Evolutionary conservation across 2,888 invertebrate genomes (phyloP), one percentile per base, ranked within the genome.

Genomic region (Phaonia tiefii): DNA sequence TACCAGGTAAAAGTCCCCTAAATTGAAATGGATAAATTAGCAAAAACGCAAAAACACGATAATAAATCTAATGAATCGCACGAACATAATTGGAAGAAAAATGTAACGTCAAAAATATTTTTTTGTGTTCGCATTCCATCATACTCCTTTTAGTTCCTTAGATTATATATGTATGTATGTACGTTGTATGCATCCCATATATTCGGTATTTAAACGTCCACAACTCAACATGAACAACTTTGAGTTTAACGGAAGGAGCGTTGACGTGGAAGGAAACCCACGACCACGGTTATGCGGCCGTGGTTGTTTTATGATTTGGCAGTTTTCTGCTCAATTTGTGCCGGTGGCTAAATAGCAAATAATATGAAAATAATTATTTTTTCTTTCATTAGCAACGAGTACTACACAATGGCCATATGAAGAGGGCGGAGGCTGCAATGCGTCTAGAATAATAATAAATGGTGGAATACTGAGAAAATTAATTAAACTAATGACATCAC

Each of bases 291-390:
- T 65, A 79, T 54, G 42, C 44, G 22, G 74, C 74, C 46, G 70
- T 63, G 42, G 66, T 60, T 69, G 44, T 58, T 85, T 84, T 83
- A 86, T 88, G 87, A 88, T 88, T 88, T 87, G 88, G 86, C 87
- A 88, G 88, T 88, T 80, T 88, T 88, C 88, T 86, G 88, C 88
- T 88, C 88, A 88, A 88, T 88, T 88, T 88, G 87, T 85, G 88
- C 86, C 85, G 80, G 84, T 85, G 85, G 86, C 87, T 86, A 87
- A 86, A 87, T 87, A 87, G 87, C 87, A 74, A 66, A 65, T 66
- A 58, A 58, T 74, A 46, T 58, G 51, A 39, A 75, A 67, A 75
- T 75, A 63, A 79, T 66, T 58, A 70, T 63, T 72, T 15, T 74
- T 66, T 65, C 54, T 72, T 76, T 76, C 56, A 69, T 79, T 65